Evolutionary conservation across 2,888 invertebrate species (phyloP).

Genomic region (Dasysyrphus albostriatus): DNA sequence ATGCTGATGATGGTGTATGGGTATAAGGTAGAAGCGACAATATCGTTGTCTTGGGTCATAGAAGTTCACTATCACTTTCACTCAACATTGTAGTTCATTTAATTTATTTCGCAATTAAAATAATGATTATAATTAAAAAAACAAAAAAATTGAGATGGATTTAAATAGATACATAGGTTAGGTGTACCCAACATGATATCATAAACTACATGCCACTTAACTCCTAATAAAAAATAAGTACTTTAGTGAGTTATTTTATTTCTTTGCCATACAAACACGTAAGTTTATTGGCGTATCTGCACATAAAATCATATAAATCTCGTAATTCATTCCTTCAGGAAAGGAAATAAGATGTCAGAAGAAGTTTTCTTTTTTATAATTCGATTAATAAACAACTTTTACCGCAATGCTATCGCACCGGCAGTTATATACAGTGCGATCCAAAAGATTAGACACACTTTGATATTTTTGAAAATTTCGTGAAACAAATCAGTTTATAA

Average conservation of each 20-base stretch:
- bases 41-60: conserved; percentile 79
- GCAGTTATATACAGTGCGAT: not conserved
- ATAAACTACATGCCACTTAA: conserved; percentile 8
- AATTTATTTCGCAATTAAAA: conserved; percentile 64
- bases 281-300: conserved; percentile 20
- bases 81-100: conserved; percentile 68
- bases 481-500: too few relatives aligned
- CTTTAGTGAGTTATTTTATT: conserved; percentile 27
- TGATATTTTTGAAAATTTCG: too few relatives aligned
- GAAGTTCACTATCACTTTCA: conserved; percentile 83
- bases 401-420: conserved; percentile 35
- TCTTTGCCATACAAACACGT: conserved; percentile 1
- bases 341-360: conserved; percentile 55
- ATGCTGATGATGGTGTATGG: not conserved
- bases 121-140: conserved; percentile 38
- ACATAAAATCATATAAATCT: conserved; percentile 38
- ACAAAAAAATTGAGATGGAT: conserved; percentile 34
- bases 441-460: not conserved
- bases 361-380: conserved; percentile 48
- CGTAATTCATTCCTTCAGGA: conserved; percentile 43
- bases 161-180: not conserved
- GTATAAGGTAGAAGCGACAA: conserved; percentile 21
- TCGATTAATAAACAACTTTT: conserved; percentile 70
- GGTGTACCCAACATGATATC: conserved; percentile 5
- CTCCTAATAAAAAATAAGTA: conserved; percentile 43